Conservation (phyloP, 2,113 vertebrate species). For the Aplodontia rufa region DNA sequence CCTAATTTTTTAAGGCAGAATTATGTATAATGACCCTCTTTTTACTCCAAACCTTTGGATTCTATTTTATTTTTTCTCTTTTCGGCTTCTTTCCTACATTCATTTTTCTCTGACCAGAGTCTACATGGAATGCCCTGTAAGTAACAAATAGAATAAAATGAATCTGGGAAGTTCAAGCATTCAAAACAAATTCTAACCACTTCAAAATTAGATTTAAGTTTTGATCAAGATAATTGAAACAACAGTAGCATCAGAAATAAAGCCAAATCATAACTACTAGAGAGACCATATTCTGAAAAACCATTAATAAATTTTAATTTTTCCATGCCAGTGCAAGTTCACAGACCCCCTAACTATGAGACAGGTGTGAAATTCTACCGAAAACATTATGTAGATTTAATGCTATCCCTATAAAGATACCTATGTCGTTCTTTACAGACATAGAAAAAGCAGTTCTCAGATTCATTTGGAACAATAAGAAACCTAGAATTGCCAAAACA, state of each 20-base stretch:
- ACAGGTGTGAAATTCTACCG: too few species aligned
- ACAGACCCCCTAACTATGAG: too few species aligned
- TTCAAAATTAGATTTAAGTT: neutral
- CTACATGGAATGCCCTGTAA: neutral
- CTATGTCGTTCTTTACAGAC: too few species aligned
- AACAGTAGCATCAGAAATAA: neutral
- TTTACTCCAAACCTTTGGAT: neutral
- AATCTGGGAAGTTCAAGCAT: neutral
- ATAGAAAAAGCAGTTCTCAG: too few species aligned
- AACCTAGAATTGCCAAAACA: too few species aligned
- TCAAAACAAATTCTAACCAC: neutral
- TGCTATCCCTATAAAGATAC: too few species aligned
- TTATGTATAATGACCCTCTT: neutral
- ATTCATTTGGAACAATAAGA: too few species aligned
- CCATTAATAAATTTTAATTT: too few species aligned
- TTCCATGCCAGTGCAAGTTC: too few species aligned
- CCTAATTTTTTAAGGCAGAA: neutral
- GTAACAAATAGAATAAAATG: neutral
- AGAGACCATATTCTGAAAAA: neutral
- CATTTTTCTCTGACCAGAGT: neutral
- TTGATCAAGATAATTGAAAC: too few species aligned
- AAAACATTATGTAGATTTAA: too few species aligned
- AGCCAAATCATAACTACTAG: neutral
- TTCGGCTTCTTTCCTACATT: neutral
- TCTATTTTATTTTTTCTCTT: neutral